Conservation (phyloP, 2,113 vertebrate species). For the Semicossyphus pulcher region DNA sequence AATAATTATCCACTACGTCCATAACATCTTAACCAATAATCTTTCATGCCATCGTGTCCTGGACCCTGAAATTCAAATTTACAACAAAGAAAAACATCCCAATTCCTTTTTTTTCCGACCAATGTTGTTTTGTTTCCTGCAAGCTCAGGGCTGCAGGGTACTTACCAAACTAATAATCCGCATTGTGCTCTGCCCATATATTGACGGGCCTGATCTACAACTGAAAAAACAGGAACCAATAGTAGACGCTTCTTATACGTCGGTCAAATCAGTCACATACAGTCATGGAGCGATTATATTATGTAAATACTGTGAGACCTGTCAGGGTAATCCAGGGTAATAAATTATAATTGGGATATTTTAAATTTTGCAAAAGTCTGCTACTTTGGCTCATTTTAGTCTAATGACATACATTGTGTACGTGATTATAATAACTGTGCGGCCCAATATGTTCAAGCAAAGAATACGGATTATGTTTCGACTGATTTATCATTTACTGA, state of each 20-base stretch:
- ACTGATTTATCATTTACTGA: too few relatives aligned
- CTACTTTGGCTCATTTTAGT: background rate
- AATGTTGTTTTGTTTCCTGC: slow-evolving; percentile 3
- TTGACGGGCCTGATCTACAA: background rate
- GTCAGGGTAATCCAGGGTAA: too few relatives aligned
- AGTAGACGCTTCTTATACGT: too few relatives aligned
- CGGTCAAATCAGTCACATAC: too few relatives aligned
- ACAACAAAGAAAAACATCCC: background rate
- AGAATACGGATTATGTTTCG: too few relatives aligned
- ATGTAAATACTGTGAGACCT: too few relatives aligned
- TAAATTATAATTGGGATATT: too few relatives aligned
- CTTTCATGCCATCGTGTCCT: background rate
- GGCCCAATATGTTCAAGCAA: too few relatives aligned
- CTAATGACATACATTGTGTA: background rate
- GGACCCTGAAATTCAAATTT: background rate
- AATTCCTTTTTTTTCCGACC: slow-evolving; percentile 12
- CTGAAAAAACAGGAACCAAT: background rate
- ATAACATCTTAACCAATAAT: background rate
- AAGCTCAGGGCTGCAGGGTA: slow-evolving; percentile 10
- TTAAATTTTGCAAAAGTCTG: too few relatives aligned
- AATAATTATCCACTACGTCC: background rate
- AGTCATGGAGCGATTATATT: too few relatives aligned
- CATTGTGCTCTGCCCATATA: background rate
- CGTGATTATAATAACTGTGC: too few relatives aligned
- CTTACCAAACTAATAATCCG: slow-evolving; percentile 15